phyloP scores from a whole-genome alignment of 1,140 invertebrate genomes.

The Hylyphantes graminicola region DNA sequence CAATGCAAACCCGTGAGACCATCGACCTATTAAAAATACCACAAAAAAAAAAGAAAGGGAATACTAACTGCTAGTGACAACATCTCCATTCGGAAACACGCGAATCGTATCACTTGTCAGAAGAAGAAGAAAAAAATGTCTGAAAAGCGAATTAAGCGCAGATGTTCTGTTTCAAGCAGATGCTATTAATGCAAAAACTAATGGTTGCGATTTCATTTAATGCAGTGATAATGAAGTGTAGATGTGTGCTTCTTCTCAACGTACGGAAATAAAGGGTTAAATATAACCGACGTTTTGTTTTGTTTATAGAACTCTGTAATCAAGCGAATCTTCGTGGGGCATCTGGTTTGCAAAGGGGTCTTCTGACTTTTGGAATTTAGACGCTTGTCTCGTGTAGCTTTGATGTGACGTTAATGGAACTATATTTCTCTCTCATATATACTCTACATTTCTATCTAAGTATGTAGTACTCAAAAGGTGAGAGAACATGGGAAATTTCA shows the following conservation, averaged over 20 bases:
- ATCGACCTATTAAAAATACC: slow-evolving; percentile 36
- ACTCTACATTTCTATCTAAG: too few relatives aligned
- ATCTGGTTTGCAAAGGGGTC: too few relatives aligned
- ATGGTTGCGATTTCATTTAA: slow-evolving; percentile 37
- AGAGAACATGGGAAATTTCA: too few relatives aligned
- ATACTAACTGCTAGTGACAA: slow-evolving; percentile 28
- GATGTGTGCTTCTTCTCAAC: background rate
- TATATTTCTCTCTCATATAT: too few relatives aligned
- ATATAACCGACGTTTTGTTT: background rate
- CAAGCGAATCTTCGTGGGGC: too few relatives aligned
- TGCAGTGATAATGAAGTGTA: slow-evolving; percentile 54
- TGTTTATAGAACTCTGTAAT: background rate
- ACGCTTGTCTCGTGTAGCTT: too few relatives aligned
- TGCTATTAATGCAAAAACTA: slow-evolving; percentile 32
- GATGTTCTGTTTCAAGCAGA: slow-evolving; percentile 50
- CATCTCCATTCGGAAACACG: slow-evolving; percentile 13
- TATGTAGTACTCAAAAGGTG: too few relatives aligned
- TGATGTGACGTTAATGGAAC: too few relatives aligned
- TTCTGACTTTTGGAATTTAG: too few relatives aligned
- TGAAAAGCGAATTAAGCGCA: slow-evolving; percentile 2
- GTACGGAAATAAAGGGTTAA: slow-evolving; percentile 32
- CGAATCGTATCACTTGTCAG: slow-evolving; percentile 15
- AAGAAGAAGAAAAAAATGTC: background rate
- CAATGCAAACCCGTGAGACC: slow-evolving; percentile 22
- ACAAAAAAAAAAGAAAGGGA: background rate